Percentiles rank a stretch among this genome's conserved stretches.
Conservation (phyloP, 2,888 invertebrate species). For the Apodemia hepburni region DNA sequence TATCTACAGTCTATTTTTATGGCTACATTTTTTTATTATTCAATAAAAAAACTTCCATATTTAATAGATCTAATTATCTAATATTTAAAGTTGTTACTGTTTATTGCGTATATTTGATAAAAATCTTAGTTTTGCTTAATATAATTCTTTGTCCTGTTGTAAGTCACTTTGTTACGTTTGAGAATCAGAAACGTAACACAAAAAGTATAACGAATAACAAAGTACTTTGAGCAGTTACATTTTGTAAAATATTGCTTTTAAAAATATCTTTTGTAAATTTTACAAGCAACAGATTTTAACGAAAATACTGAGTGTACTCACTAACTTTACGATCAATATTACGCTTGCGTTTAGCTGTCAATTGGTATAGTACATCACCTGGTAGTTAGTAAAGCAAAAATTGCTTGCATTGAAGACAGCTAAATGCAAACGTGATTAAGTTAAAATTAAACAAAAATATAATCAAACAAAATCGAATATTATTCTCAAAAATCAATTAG, state of each 20-base stretch:
- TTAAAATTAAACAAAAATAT: background rate
- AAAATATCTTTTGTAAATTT: background rate
- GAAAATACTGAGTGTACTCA: background rate
- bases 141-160: constrained; percentile 22
- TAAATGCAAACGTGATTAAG: background rate
- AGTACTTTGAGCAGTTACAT: constrained; percentile 7
- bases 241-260: constrained; percentile 5
- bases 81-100: constrained; percentile 14
- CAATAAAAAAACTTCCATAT: constrained; percentile 24
- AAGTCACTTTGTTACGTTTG: constrained; percentile 22
- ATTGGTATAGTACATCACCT: background rate
- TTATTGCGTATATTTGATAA: constrained; percentile 19
- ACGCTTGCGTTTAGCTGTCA: background rate
- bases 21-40: constrained; percentile 47
- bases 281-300: background rate
- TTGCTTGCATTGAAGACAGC: background rate
- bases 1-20: constrained; percentile 67
- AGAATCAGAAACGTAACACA: constrained; percentile 19
- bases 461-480: background rate
- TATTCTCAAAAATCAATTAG: background rate
- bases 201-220: constrained; percentile 15
- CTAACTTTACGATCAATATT: background rate
- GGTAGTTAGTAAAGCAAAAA: background rate
- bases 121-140: constrained; percentile 19
- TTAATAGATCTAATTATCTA: constrained; percentile 18